These are phyloP conservation scores for Notodonta ziczac DNA, from an alignment of 2,888 invertebrate species.

Conservation along the genomic window DNA sequence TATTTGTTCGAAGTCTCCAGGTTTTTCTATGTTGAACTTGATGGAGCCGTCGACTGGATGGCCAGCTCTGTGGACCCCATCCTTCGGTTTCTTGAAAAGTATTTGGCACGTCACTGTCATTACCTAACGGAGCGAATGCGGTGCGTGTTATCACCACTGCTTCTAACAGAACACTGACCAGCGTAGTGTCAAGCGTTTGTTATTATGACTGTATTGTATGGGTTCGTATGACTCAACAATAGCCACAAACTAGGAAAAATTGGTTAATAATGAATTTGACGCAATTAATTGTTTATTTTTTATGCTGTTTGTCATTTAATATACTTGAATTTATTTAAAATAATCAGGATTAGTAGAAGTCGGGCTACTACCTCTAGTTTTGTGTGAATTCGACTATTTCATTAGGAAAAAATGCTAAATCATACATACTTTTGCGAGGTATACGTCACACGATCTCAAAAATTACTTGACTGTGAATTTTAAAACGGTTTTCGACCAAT, in stretches of 20 bases:
- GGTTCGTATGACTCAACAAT: not conserved
- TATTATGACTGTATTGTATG: not conserved
- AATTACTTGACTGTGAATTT: no score
- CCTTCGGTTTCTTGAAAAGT: conserved; percentile 23
- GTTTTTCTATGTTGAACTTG: conserved; percentile 33
- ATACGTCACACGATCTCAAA: no score
- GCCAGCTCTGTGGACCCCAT: conserved; percentile 33
- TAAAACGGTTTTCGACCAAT: no score
- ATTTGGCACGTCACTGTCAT: conserved; percentile 38
- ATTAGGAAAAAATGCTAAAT: no score
- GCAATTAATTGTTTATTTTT: no score
- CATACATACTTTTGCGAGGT: no score
- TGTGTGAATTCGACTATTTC: no score
- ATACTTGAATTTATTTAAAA: no score
- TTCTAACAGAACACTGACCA: not conserved
- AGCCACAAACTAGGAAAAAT: not conserved
- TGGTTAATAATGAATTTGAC: no score
- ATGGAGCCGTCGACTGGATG: conserved; percentile 33
- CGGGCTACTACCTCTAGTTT: no score
- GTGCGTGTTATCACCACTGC: not conserved
- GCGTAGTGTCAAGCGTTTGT: not conserved
- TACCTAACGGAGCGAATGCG: not conserved
- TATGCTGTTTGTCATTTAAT: no score
- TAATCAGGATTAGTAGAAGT: no score
- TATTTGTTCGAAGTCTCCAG: conserved; percentile 29